Conservation (phyloP, 2,113 vertebrate genomes). For the Potamarius usumacintae region DNA sequence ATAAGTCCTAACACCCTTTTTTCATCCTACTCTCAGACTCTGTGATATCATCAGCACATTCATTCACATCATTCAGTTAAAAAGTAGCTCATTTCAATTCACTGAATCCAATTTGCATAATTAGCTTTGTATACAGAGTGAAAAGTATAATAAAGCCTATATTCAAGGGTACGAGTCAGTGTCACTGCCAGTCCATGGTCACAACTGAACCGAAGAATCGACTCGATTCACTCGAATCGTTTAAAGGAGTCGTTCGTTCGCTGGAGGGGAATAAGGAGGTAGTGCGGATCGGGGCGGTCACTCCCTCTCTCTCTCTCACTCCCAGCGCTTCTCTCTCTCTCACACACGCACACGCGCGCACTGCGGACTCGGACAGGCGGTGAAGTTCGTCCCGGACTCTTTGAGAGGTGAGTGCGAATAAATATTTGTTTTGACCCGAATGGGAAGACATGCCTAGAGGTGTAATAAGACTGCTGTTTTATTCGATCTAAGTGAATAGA, state of each 20-base stretch:
- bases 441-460: not conserved
- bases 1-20: too few relatives aligned
- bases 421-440: not conserved
- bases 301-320: constrained; percentile 55
- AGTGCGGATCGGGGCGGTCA: constrained; percentile 74
- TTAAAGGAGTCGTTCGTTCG: constrained; percentile 49
- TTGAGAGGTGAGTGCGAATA: constrained; percentile 54
- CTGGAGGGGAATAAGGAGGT: constrained; percentile 50
- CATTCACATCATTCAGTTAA: too few relatives aligned
- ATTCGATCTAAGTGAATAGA: not conserved
- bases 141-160: not conserved
- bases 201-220: not conserved
- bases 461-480: not conserved
- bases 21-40: too few relatives aligned
- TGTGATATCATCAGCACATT: too few relatives aligned
- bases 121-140: not conserved
- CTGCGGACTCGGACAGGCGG: constrained; percentile 54
- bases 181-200: not conserved
- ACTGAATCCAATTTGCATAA: not conserved
- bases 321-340: not conserved
- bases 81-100: too few relatives aligned
- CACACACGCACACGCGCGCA: not conserved
- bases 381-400: constrained; percentile 49
- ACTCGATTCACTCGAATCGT: not conserved
- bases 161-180: not conserved